These are phyloP conservation scores for Lamellibrachia satsuma DNA, from an alignment of 2,888 invertebrate species.

Conservation along the genomic window DNA sequence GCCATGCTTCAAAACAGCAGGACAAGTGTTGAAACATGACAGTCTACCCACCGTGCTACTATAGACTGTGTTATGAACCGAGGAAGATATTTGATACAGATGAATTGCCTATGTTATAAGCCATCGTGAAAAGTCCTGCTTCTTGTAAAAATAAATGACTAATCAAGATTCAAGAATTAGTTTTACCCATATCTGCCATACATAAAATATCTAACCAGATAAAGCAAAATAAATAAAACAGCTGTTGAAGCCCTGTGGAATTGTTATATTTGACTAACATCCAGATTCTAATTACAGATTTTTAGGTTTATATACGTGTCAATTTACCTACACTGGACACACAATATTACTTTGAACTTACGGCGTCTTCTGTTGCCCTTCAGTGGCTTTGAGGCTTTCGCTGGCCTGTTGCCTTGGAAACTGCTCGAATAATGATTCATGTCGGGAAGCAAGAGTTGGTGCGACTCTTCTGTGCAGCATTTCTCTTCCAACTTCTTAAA, in stretches of 20 bases:
- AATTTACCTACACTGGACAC: neutral
- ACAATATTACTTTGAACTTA: neutral
- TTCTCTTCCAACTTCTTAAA: slow-evolving; percentile 46
- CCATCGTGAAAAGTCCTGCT: no score
- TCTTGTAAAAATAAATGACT: no score
- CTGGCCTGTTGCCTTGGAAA: neutral
- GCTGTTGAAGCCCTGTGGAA: neutral
- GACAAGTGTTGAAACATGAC: no score
- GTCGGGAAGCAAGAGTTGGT: neutral
- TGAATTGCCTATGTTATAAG: no score
- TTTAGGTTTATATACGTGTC: neutral
- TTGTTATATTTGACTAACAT: neutral
- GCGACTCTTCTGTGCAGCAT: slow-evolving; percentile 17
- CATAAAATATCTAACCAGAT: no score
- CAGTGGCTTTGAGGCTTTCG: neutral
- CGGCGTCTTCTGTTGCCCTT: neutral
- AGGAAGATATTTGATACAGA: no score
- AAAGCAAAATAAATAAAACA: no score
- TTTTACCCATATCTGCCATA: no score
- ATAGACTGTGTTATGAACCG: no score
- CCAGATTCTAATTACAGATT: neutral
- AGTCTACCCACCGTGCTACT: no score
- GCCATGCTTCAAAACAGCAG: no score
- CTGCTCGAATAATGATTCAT: neutral
- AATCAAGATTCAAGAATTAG: no score